Base-by-base conservation (phyloP, 2,888 invertebrate species). In the Lasioglossum villosulum region DNA sequence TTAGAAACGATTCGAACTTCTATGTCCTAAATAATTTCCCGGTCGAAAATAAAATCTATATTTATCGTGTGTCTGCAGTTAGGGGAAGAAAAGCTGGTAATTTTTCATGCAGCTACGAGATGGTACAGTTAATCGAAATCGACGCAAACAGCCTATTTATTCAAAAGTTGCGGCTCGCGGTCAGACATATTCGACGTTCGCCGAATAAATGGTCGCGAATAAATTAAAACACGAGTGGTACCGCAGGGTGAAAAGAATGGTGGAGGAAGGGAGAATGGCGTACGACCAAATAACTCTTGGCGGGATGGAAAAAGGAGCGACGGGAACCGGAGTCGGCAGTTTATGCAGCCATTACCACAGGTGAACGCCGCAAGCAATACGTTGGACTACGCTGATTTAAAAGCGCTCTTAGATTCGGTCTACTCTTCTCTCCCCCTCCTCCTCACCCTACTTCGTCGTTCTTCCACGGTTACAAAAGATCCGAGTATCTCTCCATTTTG, bases 291-390 rank as follows among this genome's bases (percentile, higher is more conserved):
- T 90, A 90, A 89, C 84, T 90, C 87, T 81, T 72, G 86, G 82
- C 75, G 42, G 89, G 80, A 85, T 82, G 84, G 88, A 90, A 88
- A 87, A 88, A 86, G 87, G 82, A 91, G 76, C 80, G 84, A 83
- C 86, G 83, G 87, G 86, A 90, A 90, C 85, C 85, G 80, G 83
- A 88, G 83, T 82, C 86, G 86, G 83, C 81, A 90, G 89, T 91
- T 91, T 91, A 91, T 85, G 91, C 86, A 86, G 90, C 90, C 91
- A 91, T 90, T 91, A 90, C 85, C 89, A 89, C 90, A 91, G 90
- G 90, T 89, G 90, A 91, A 89, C 86, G 90, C 91, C 89, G 89
- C 89, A 80, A 91, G 90, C 90, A 83, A 90, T 91, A 90, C 86
- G 87, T 87, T 89, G 85, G 87, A 83, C 86, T 89, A 84, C 82